These are phyloP conservation scores for Lamprologus tigripictilis DNA, from an alignment of 2,113 vertebrate genomes.

Conservation along the genomic window DNA sequence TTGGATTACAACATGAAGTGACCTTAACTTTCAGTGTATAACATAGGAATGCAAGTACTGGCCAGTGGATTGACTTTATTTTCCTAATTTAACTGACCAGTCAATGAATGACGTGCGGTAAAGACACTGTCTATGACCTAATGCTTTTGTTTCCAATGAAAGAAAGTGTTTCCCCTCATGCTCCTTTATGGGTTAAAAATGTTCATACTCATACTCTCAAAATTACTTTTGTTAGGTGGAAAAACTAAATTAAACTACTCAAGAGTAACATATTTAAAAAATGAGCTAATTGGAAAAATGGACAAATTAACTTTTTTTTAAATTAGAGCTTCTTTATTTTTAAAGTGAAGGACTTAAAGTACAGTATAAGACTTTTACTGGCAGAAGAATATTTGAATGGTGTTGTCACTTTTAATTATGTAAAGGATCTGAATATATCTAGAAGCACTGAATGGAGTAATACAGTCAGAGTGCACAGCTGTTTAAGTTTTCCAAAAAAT, in stretches of 20 bases:
- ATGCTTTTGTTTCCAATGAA: not conserved
- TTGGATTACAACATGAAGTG: not conserved
- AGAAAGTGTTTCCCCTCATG: not conserved
- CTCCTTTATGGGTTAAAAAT: not conserved
- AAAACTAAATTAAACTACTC: not conserved
- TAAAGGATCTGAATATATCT: not conserved
- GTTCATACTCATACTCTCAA: not conserved
- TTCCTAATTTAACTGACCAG: not conserved
- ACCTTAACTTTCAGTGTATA: not conserved
- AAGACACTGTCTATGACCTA: not conserved
- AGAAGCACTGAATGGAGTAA: not conserved
- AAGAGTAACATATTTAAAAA: not conserved
- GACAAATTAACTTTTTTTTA: fast-evolving
- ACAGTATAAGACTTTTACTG: not conserved
- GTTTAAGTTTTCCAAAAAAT: not conserved
- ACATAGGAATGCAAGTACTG: not conserved
- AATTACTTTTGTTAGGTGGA: not conserved
- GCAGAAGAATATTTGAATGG: not conserved
- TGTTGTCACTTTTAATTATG: not conserved
- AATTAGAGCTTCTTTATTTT: not conserved
- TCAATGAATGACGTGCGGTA: not conserved
- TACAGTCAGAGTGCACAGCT: not conserved
- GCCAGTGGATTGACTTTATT: not conserved
- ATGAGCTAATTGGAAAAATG: not conserved
- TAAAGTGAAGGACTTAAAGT: not conserved